Percentiles rank a stretch among this genome's conserved stretches.
Evolutionary conservation across 2,888 invertebrate genomes (phyloP).

Genomic region (Hydroisotoma schaefferi): DNA sequence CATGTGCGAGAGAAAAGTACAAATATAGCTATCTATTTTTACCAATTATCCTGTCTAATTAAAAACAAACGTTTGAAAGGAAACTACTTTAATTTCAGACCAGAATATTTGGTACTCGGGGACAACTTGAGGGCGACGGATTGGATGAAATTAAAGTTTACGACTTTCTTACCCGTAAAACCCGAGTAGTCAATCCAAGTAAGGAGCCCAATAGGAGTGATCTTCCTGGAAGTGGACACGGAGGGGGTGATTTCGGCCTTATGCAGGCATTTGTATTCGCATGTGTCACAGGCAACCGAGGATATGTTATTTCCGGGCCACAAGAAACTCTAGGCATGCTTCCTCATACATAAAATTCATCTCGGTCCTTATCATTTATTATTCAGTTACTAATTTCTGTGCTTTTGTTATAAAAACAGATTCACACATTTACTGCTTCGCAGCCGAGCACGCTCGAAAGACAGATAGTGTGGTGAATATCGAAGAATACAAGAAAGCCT

Average conservation of each 20-base stretch:
- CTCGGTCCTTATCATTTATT: not conserved
- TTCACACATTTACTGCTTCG: slow-evolving; percentile 47
- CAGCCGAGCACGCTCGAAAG: slow-evolving; percentile 44
- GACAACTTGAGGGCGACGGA: slow-evolving; percentile 48
- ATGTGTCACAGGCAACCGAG: slow-evolving; percentile 40
- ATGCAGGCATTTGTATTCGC: slow-evolving; percentile 41
- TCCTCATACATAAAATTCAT: too few species aligned
- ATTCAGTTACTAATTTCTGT: too few species aligned
- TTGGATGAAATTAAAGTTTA: slow-evolving; percentile 38
- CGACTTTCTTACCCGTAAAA: slow-evolving; percentile 44
- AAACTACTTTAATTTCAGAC: slow-evolving; percentile 48
- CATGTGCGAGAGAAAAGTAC: slow-evolving; percentile 51
- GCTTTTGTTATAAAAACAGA: slow-evolving; percentile 21
- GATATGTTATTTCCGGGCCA: slow-evolving; percentile 41
- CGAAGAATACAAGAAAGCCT: slow-evolving; percentile 36
- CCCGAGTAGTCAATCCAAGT: slow-evolving; percentile 30
- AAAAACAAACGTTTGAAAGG: not conserved
- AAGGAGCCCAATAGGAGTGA: slow-evolving; percentile 11
- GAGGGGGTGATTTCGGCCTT: slow-evolving; percentile 40
- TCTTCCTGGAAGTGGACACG: slow-evolving; percentile 39
- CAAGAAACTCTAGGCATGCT: slow-evolving; percentile 43
- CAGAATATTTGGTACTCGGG: slow-evolving; percentile 53
- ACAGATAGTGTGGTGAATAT: slow-evolving; percentile 38
- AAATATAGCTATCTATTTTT: too few species aligned
- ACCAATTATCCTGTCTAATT: not conserved